Conservation (phyloP, 2,888 invertebrate genomes). For the Yponomeuta evonymella region DNA sequence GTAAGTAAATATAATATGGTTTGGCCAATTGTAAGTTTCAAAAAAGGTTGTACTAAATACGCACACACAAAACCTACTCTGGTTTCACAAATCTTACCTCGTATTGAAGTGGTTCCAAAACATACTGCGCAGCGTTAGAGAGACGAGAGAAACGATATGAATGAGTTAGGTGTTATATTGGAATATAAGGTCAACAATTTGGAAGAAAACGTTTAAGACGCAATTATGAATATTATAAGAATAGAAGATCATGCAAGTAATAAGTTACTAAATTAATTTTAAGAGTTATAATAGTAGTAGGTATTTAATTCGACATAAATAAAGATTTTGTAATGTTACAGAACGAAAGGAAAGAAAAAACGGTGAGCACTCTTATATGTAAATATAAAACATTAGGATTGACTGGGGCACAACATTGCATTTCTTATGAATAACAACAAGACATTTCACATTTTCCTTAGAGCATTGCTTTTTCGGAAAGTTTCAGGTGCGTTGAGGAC, state of each 20-base stretch:
- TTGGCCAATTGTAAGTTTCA: constrained; percentile 19
- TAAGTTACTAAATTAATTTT: constrained; percentile 28
- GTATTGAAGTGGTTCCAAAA: constrained; percentile 99
- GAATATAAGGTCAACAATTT: constrained; percentile 44
- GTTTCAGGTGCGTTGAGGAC: background rate
- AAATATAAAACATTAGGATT: constrained; percentile 71
- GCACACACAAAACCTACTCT: constrained; percentile 48
- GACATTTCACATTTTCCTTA: constrained; percentile 30
- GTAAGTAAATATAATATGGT: constrained; percentile 23
- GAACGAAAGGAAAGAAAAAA: constrained; percentile 48
- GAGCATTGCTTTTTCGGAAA: constrained; percentile 9
- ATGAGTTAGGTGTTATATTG: constrained; percentile 60
- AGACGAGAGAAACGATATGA: constrained; percentile 82
- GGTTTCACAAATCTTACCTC: constrained; percentile 86
- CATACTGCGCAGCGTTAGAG: constrained; percentile 93
- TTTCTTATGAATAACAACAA: constrained; percentile 53
- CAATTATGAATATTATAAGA: constrained; percentile 25
- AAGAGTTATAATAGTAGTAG: constrained; percentile 15
- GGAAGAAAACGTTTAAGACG: constrained; percentile 37
- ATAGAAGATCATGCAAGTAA: constrained; percentile 54
- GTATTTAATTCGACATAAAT: constrained; percentile 30
- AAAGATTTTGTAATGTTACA: constrained; percentile 30
- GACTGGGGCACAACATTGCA: constrained; percentile 92
- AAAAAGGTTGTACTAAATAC: constrained; percentile 20
- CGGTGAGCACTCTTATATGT: constrained; percentile 54